Conservation (phyloP, 2,113 vertebrate species). For the Gobio gobio region DNA sequence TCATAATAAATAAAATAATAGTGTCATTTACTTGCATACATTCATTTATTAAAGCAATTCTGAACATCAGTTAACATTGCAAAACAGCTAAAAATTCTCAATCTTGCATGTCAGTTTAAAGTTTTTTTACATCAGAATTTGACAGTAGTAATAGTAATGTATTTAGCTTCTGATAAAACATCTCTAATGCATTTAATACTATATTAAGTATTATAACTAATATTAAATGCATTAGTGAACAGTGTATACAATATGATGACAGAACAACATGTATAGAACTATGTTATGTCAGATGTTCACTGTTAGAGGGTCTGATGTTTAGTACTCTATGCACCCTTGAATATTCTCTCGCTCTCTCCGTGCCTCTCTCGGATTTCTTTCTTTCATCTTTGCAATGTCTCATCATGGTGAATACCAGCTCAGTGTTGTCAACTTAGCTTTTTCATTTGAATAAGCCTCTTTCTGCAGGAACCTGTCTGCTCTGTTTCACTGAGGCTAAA, state of each 20-base stretch:
- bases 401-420: conserved; percentile 63
- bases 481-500: conserved; percentile 74
- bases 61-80: no score
- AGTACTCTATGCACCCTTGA: not conserved
- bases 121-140: no score
- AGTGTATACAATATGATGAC: not conserved
- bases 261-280: not conserved
- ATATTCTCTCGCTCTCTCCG: conserved; percentile 35
- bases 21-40: not conserved
- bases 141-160: no score
- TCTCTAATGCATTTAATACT: not conserved
- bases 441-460: conserved; percentile 82
- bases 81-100: no score
- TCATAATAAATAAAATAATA: not conserved
- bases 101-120: no score
- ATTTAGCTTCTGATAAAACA: not conserved
- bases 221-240: not conserved
- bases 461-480: conserved; percentile 67
- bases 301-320: conserved; percentile 6
- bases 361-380: conserved; percentile 57
- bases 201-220: not conserved
- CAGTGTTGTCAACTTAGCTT: conserved; percentile 75
- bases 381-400: conserved; percentile 55
- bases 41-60: no score
- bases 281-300: not conserved